phyloP scores from a whole-genome alignment of 2,888 invertebrate species.

The Caenorhabditis japonica region DNA sequence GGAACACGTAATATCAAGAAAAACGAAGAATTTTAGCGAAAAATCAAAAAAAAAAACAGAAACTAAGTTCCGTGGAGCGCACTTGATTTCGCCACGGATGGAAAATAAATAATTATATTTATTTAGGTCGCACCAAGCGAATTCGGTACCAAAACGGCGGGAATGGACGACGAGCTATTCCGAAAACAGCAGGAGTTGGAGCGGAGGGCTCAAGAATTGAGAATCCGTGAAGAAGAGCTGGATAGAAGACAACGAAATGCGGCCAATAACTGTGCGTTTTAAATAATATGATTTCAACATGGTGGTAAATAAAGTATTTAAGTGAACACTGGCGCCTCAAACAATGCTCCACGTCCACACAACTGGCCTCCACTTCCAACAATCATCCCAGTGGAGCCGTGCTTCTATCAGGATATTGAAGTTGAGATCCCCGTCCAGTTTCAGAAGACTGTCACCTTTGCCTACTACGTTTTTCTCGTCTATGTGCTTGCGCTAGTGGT shows the following conservation, averaged over 20 bases:
- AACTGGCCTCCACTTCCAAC: conserved; percentile 99
- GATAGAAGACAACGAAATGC: conserved; percentile 74
- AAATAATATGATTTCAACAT: background rate
- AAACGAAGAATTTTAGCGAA: too few species aligned
- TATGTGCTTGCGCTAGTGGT: conserved; percentile 88
- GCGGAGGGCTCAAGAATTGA: conserved; percentile 72
- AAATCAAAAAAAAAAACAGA: too few species aligned
- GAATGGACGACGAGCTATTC: conserved; percentile 74
- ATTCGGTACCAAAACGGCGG: conserved; percentile 26
- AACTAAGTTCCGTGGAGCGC: too few species aligned
- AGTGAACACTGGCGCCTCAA: conserved; percentile 46
- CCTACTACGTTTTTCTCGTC: conserved; percentile 87
- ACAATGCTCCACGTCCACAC: conserved; percentile 84
- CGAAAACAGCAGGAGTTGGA: conserved; percentile 76
- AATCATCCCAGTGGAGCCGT: conserved; percentile 91
- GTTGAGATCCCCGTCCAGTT: conserved; percentile 98
- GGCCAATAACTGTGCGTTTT: conserved; percentile 39
- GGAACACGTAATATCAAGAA: too few species aligned
- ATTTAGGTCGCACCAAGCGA: conserved; percentile 13
- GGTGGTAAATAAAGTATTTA: background rate
- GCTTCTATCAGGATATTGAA: conserved; percentile 99
- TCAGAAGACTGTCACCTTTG: conserved; percentile 92
- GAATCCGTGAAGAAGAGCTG: conserved; percentile 83
- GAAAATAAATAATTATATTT: too few species aligned
- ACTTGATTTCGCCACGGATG: too few species aligned